Evolutionary conservation across 2,113 vertebrate species (phyloP), one percentile per base, ranked within the genome.

Genomic region (Forbesichthys papilliferus): DNA sequence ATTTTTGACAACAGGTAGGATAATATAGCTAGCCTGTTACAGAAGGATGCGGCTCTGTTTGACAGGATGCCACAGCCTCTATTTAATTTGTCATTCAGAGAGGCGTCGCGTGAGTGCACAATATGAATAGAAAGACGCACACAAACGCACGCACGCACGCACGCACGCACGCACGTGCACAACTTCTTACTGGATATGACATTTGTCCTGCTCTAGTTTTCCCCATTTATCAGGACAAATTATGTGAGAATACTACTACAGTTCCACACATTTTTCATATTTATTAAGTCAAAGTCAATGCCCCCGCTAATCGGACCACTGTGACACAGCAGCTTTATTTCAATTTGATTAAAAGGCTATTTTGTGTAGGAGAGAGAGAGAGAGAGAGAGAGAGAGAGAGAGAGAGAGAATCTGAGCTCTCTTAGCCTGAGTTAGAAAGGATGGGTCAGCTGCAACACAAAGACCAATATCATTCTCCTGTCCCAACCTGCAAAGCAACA

Each of bases 111-210:
- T 1, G 13, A 52, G 36, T 4, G 1, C 49, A 52, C 27, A 27
- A 27, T 52, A 52, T 52, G 1, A 52, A 14, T 52, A 14, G 3
- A 52, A 14, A 55, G 13, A 55, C 54, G 16, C 54, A n/a, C 54
- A n/a, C 54, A 55, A n/a, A n/a, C 54, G 2, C 13, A 9, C 13
- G 16, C 13, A 8, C 54, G 5, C 14, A 55, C 54, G 4, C 54
- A 55, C 54, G 16, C 54, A 55, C 54, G 16, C 54, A n/a, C n/a
- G n/a, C n/a, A n/a, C n/a, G n/a, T n/a, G n/a, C n/a, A 55, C 54
- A 55, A 55, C 54, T 16, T 8, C 0, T 6, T 13, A 20, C 54
- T 55, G 16, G 14, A 18, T 55, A 16, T 55, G 54, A n/a, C 2
- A 18, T 18, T 8, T 55, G 54, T 55, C 1, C n/a, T n/a, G 1